phyloP scores from a whole-genome alignment of 2,888 invertebrate genomes.

The Watsonalla cultraria region DNA sequence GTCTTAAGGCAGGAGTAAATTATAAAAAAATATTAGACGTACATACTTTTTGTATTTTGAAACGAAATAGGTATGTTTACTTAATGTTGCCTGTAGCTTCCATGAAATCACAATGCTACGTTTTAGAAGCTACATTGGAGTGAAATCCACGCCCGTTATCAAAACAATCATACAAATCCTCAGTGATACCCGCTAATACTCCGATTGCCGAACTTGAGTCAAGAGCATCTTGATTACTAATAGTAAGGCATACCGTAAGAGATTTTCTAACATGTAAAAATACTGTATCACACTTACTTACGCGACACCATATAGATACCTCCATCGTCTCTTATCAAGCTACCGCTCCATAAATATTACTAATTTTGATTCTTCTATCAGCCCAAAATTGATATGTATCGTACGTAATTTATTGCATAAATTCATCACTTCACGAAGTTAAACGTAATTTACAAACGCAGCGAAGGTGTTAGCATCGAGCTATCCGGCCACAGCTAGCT shows the following conservation, averaged over 20 bases:
- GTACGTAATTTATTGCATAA: conserved; percentile 72
- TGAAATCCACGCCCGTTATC: conserved; percentile 23
- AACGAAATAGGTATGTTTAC: conserved; percentile 34
- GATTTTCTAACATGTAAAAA: conserved; percentile 60
- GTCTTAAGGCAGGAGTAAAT: conserved; percentile 63
- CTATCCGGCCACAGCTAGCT: conserved; percentile 74
- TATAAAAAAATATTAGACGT: conserved; percentile 65
- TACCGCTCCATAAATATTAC: conserved; percentile 60
- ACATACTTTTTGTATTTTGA: conserved; percentile 31
- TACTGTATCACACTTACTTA: conserved; percentile 64
- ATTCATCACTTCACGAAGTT: conserved; percentile 58
- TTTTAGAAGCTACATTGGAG: conserved; percentile 16
- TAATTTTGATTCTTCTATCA: conserved; percentile 53
- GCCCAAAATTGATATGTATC: conserved; percentile 77
- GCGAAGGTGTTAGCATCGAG: conserved; percentile 46
- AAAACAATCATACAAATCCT: conserved; percentile 30
- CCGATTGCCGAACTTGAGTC: conserved; percentile 31
- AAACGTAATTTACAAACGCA: conserved; percentile 35
- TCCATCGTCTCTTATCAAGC: conserved; percentile 56
- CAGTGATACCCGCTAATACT: conserved; percentile 42
- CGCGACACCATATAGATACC: conserved; percentile 40
- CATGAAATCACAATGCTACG: conserved; percentile 32
- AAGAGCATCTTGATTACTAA: conserved; percentile 41
- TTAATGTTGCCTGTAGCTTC: background rate
- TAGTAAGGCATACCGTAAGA: conserved; percentile 69